Conservation (phyloP, 2,888 invertebrate genomes). For the Calliphora vomitoria region DNA sequence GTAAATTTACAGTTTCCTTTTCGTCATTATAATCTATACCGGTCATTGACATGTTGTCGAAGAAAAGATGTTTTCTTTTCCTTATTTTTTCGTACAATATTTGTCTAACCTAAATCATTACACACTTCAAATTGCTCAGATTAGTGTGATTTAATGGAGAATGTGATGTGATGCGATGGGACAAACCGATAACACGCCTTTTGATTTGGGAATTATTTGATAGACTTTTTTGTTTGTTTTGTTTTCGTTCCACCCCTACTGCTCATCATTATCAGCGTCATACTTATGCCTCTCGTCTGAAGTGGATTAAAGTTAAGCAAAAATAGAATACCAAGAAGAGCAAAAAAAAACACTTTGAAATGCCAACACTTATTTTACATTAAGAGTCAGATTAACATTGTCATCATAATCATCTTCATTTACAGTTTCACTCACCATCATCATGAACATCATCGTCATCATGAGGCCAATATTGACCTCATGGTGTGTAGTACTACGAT, state of each 20-base stretch:
- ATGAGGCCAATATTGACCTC: conserved; percentile 14
- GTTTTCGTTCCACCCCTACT: not conserved
- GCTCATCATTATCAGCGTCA: not conserved
- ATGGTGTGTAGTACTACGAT: not conserved
- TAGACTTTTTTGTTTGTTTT: not conserved
- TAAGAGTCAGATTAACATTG: conserved; percentile 54
- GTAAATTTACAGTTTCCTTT: not conserved
- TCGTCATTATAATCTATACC: conserved; percentile 46
- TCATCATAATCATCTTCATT: conserved; percentile 26
- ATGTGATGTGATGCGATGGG: conserved; percentile 35
- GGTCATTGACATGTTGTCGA: conserved; percentile 65
- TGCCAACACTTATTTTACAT: conserved; percentile 25
- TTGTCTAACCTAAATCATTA: conserved; percentile 57
- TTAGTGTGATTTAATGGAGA: conserved; percentile 51
- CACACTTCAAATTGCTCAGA: conserved; percentile 52
- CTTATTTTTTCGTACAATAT: conserved; percentile 32
- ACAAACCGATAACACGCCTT: conserved; percentile 39
- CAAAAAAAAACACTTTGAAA: not conserved
- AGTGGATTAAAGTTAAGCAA: conserved; percentile 42
- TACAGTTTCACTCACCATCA: not conserved
- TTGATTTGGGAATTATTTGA: conserved; percentile 49
- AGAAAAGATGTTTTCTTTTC: conserved; percentile 10
- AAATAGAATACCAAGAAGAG: not conserved
- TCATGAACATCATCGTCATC: not conserved
- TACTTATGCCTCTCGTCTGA: not conserved